A percentile compares a stretch with the other conserved stretches of the same genome.
phyloP scores from a whole-genome alignment of 2,113 vertebrate genomes.

The Caretta caretta region DNA sequence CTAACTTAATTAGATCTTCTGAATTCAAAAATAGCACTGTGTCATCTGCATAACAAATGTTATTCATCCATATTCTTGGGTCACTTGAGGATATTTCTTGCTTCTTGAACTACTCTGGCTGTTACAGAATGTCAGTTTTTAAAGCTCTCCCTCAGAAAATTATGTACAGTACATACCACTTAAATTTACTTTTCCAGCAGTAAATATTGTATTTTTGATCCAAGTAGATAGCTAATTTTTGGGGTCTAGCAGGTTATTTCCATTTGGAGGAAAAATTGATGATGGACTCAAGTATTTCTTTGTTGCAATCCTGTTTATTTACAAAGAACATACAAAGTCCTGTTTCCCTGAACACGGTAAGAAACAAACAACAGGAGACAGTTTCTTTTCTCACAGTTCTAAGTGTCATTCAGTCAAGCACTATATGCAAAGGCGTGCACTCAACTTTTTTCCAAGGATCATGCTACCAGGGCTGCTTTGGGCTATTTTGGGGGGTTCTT shows the following conservation, averaged over 20 bases:
- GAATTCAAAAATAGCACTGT: neutral
- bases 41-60: neutral
- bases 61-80: neutral
- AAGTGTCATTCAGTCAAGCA: fast-evolving
- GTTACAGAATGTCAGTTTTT: neutral
- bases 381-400: neutral
- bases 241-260: neutral
- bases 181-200: too few species aligned
- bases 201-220: neutral
- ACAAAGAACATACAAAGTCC: neutral
- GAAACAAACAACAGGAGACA: too few species aligned
- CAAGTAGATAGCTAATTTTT: fast-evolving
- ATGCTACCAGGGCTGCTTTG: fast-evolving
- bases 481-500: neutral
- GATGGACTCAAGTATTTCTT: neutral
- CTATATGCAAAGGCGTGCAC: fast-evolving
- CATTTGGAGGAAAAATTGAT: neutral
- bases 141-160: neutral
- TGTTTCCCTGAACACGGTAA: neutral
- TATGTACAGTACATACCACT: neutral
- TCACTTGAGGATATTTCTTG: neutral
- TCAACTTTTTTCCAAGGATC: fast-evolving
- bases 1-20: neutral
- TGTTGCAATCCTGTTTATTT: neutral
- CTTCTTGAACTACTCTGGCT: neutral